These are phyloP conservation scores for Lycocerus yunnanus DNA, from an alignment of 2,888 invertebrate species.

Conservation along the genomic window DNA sequence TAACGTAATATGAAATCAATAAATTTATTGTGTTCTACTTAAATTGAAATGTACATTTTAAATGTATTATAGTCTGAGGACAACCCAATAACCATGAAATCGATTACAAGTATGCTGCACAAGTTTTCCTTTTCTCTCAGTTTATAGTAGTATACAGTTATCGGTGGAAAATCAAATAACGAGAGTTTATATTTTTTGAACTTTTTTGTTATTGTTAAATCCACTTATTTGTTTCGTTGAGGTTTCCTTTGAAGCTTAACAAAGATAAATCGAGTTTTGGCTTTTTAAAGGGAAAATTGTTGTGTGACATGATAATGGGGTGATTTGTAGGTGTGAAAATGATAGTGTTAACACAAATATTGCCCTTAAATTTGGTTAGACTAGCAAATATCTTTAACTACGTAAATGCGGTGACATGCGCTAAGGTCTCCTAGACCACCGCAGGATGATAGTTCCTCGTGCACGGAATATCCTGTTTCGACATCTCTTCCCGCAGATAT, in stretches of 20 bases:
- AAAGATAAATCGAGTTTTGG: background rate
- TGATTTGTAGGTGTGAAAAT: background rate
- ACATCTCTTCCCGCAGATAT: constrained; percentile 19
- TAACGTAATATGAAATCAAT: background rate
- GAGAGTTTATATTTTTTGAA: background rate
- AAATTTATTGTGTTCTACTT: background rate
- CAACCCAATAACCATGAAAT: background rate
- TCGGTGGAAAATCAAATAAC: background rate
- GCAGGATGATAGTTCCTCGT: constrained; percentile 24
- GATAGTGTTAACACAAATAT: background rate
- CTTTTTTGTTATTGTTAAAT: background rate
- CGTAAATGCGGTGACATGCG: constrained; percentile 36
- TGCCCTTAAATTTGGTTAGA: background rate
- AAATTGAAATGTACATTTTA: background rate
- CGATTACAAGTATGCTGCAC: background rate
- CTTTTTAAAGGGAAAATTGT: background rate
- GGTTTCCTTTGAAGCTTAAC: background rate
- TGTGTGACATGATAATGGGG: background rate
- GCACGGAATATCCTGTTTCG: constrained; percentile 14
- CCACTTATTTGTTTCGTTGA: background rate
- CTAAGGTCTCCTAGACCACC: constrained; percentile 14
- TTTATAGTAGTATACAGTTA: too few species aligned
- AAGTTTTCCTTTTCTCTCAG: background rate
- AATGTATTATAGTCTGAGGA: background rate
- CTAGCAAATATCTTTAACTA: constrained; percentile 28